Evolutionary conservation across 1,140 invertebrate species (phyloP).

Genomic region (Diploscapter pachys): DNA sequence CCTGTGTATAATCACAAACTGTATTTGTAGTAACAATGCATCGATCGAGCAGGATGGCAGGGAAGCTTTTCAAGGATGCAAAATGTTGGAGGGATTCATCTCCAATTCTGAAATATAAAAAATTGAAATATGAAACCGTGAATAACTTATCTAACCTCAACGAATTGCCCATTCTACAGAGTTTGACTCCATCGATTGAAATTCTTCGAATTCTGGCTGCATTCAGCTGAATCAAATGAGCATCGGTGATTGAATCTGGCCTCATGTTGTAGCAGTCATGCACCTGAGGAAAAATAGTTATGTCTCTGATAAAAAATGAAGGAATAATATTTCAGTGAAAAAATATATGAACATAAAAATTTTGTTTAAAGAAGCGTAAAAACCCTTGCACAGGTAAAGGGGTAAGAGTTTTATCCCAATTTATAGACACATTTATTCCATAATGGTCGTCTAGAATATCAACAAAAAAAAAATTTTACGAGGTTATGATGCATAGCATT

Average conservation of each 20-base stretch:
- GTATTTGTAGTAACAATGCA: constrained; percentile 24
- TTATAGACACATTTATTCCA: no score
- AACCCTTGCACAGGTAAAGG: no score
- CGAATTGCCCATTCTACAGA: neutral
- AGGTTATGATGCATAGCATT: no score
- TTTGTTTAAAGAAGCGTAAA: no score
- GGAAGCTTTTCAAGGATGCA: constrained; percentile 7
- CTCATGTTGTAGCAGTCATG: constrained; percentile 21
- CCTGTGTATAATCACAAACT: constrained; percentile 25
- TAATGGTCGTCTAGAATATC: no score
- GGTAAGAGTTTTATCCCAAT: no score
- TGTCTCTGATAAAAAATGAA: no score
- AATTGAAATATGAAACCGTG: neutral
- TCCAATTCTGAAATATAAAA: constrained; percentile 11
- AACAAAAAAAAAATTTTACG: no score
- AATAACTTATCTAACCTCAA: neutral
- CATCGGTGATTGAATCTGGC: constrained; percentile 20
- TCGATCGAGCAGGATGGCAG: constrained; percentile 18
- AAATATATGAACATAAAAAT: no score
- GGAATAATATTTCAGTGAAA: no score
- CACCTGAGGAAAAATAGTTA: neutral
- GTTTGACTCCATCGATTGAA: constrained; percentile 21
- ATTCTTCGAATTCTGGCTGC: constrained; percentile 12
- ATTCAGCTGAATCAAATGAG: constrained; percentile 25
- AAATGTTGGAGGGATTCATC: constrained; percentile 17